Conservation (phyloP, 1,140 invertebrate species). For the Watersipora subatra region DNA sequence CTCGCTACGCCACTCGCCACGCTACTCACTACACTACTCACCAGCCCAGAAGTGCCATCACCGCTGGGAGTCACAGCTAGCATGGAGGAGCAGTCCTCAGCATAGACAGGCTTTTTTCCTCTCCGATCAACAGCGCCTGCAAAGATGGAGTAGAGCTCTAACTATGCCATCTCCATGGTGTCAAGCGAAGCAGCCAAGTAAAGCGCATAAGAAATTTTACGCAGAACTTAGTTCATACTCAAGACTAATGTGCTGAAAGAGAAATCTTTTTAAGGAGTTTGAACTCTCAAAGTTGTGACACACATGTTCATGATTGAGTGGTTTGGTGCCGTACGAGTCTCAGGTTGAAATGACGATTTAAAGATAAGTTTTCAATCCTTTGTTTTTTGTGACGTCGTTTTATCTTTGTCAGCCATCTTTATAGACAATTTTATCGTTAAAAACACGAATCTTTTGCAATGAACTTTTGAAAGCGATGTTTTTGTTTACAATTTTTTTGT, state of each 20-base stretch:
- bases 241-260: not conserved
- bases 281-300: not conserved
- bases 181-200: not conserved
- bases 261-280: not conserved
- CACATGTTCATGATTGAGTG: not conserved
- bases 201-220: not conserved
- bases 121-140: slow-evolving; percentile 38
- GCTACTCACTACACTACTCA: too few species aligned
- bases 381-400: too few species aligned
- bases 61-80: slow-evolving; percentile 42
- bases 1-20: too few species aligned
- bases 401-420: too few species aligned
- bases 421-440: too few species aligned
- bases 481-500: too few species aligned
- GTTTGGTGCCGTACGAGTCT: too few species aligned
- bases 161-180: not conserved
- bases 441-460: too few species aligned
- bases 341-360: too few species aligned
- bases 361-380: too few species aligned
- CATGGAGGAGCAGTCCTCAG: slow-evolving; percentile 43
- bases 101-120: slow-evolving; percentile 40
- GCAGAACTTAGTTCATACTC: not conserved
- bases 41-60: slow-evolving; percentile 20
- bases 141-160: slow-evolving; percentile 3
- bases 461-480: too few species aligned